Evolutionary conservation across 2,113 vertebrate genomes (phyloP), one percentile per base, ranked within the genome.

Genomic region (Amphilophus citrinellus): DNA sequence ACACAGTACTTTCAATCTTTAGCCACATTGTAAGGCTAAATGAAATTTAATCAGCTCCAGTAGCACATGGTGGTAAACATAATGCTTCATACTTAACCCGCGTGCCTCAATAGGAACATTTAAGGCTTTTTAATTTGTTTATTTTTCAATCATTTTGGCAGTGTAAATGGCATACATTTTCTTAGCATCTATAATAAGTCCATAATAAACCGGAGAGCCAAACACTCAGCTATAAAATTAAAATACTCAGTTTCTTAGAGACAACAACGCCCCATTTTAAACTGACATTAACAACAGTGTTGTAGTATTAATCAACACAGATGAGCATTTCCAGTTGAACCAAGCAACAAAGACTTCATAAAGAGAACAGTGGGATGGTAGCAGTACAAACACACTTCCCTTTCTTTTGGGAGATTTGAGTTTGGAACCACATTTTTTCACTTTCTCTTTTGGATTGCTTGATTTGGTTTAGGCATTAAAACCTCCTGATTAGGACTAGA

Each of bases 21-120:
- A 77, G 77, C 75, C 71, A 35, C 37, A 39, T 10, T 2, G 63
- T 1, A 35, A 3, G 14, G 20, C 35, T 79, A 63, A 85, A 90
- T 80, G 7, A 76, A 75, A 76, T 79, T 44, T 44, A 77, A 85
- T 91, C 71, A 79, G 60, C 61, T 61, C 15, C 35, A 85, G 79
- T 60, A 62, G 61, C 61, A 84, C 35, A 7, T 18, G 57, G 47
- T 80, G 68, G 78, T 61, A 61, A 80, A 92, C 58, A 87, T n/a
- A 68, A 84, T 79, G 20, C 35, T 76, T 83, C 39, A 60, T 81
- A 81, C 68, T 78, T 77, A 83, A 77, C 68, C 68, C 17, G 1
- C 0, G 44, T 56, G 68, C 68, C 27, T 24, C 57, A 59, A 11
- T 24, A 24, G n/a, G n/a, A 5, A 59, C 22, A 59, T 24, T 59